Evolutionary conservation across 2,113 vertebrate genomes (phyloP), one percentile per base, ranked within the genome.

Genomic region (Eolophus roseicapilla): DNA sequence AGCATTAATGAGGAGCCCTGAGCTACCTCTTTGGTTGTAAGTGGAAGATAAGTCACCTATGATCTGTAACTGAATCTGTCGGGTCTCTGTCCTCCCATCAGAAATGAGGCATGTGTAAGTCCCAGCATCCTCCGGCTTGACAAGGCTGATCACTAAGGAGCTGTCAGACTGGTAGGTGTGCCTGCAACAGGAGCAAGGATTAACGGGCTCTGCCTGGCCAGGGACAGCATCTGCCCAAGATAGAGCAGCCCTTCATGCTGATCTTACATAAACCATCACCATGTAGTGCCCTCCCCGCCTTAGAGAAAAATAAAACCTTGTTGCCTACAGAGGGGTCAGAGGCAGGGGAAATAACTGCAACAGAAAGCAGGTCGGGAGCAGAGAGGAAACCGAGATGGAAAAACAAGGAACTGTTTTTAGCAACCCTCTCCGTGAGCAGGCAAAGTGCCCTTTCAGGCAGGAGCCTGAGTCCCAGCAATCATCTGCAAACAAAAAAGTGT

Each of bases 71-170:
- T 98, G 98, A 53, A 99, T 97, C 93, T 98, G 98, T 29, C 97
- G 98, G 43, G 98, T 97, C 85, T 98, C 96, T 9, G 94, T 89
- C 57, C 98, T 96, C 33, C 97, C 97, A 1, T 97, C 96, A 27
- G 98, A 97, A 31, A 98, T 96, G 52, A 98, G 94, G 65, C 99
- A 99, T 7, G 97, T 96, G 80, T 99, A 99, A 96, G 95, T 98
- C 4, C 99, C 99, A 0, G 98, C 97, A 8, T 99, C 99, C 52
- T 97, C 93, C 1, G 82, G 80, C 44, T 28, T 75, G 78, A 99
- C 53, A 5, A 98, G 98, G 73, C 98, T 98, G 83, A 99, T 98
- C 13, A 99, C 82, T 80, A 99, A 96, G 60, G 99, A 99, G 43
- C 98, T 98, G 13, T 98, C 98, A 0, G 98, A 95, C 97, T 99